phyloP scores from a whole-genome alignment of 1,140 invertebrate species.

The Heliothis virescens region DNA sequence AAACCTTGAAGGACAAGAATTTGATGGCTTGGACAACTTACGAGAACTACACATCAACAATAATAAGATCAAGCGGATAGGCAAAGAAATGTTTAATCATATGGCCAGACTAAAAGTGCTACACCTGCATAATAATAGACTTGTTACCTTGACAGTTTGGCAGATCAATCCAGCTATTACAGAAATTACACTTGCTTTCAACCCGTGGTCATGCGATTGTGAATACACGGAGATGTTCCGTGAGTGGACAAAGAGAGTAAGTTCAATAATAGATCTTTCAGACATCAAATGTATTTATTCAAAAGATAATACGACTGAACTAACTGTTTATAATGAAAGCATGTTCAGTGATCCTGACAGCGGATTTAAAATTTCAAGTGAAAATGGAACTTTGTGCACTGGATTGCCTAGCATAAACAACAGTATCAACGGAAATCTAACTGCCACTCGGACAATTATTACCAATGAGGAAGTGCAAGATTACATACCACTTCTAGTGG shows the following conservation, averaged over 20 bases:
- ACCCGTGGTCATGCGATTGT: conserved; percentile 96
- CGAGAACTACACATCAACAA: conserved; percentile 95
- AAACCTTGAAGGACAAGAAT: conserved; percentile 93
- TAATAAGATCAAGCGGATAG: conserved; percentile 91
- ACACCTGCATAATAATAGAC: conserved; percentile 92
- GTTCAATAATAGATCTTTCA: conserved; percentile 88
- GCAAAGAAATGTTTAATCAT: conserved; percentile 92
- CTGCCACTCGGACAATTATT: conserved; percentile 90
- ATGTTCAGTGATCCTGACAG: conserved; percentile 86
- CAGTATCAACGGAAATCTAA: conserved; percentile 89
- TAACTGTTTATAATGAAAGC: conserved; percentile 87
- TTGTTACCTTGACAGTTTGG: conserved; percentile 92
- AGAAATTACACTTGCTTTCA: conserved; percentile 90
- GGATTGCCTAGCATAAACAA: conserved; percentile 89
- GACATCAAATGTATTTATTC: conserved; percentile 88
- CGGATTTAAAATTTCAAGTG: conserved; percentile 87
- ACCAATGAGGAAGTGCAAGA: conserved; percentile 91
- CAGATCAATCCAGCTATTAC: conserved; percentile 89
- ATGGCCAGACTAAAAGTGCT: conserved; percentile 90
- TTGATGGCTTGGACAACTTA: conserved; percentile 91
- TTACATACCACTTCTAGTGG: conserved; percentile 92
- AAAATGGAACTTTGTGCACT: conserved; percentile 87
- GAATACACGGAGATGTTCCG: conserved; percentile 92
- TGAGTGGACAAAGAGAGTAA: conserved; percentile 91
- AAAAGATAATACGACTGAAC: conserved; percentile 87